phyloP scores from a whole-genome alignment of 1,140 invertebrate species.

The Lanistes nyassanus region DNA sequence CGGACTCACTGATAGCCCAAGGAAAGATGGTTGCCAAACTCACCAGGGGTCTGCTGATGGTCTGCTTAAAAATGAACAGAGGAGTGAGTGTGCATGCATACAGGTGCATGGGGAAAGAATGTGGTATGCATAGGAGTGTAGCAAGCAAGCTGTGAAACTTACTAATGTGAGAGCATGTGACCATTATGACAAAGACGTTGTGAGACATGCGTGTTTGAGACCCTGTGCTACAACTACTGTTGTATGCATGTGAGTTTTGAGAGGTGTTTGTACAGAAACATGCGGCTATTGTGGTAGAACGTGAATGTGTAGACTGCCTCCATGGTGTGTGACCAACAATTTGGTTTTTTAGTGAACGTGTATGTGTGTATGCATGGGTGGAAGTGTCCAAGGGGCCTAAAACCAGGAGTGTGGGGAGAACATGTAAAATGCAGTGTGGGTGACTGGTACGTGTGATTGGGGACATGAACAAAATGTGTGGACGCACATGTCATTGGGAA shows the following conservation, averaged over 20 bases:
- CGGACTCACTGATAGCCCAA: no score
- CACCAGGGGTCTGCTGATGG: background rate
- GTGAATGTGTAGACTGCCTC: no score
- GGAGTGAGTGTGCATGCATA: background rate
- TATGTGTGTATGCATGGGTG: constrained; percentile 4
- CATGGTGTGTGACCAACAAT: no score
- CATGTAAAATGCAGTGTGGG: background rate
- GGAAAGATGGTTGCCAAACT: no score
- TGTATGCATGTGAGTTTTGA: no score
- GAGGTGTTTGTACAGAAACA: no score
- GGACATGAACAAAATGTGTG: background rate
- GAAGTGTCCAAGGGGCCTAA: background rate
- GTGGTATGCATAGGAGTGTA: background rate
- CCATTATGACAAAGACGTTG: no score
- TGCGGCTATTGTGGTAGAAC: no score
- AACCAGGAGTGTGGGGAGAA: background rate
- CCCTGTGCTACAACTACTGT: no score
- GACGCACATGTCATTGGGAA: background rate
- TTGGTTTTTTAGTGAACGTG: background rate
- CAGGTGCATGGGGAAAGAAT: background rate
- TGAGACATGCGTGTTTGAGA: background rate
- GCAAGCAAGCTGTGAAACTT: no score
- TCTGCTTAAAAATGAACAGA: background rate
- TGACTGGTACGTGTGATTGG: background rate
- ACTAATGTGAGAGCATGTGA: no score